Evolutionary conservation across 1,140 invertebrate species (phyloP), one percentile per base, ranked within the genome.

Genomic region (Anoplolepis gracilipes): DNA sequence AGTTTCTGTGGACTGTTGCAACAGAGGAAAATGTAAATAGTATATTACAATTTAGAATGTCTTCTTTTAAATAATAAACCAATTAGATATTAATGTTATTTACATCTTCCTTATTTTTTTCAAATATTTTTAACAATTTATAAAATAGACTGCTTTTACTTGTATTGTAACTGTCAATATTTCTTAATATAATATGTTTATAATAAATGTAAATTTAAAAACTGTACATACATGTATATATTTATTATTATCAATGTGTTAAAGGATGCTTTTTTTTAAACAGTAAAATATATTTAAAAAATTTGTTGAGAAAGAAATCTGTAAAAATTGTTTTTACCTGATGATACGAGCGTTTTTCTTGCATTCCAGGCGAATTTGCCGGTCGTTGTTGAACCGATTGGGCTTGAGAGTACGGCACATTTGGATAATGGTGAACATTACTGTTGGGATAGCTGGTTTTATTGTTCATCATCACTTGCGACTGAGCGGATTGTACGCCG

Each of bases 401-500:
- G 55, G 93, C 91, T 90, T 95, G 94, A 2, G 94, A 94, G 57
- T 95, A 95, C 33, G 94, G 93, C 79, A 94, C 93, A 85, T 95
- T 95, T 10, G 94, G 85, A 85, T 95, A 95, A 90, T 95, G 94
- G 89, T 95, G 94, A 91, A 95, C 92, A 88, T 95, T 95, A 87
- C 93, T 95, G 79, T 94, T 94, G 11, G 93, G 92, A 88, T 95
- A 95, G 61, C 87, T 91, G 59, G 88, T 87, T 84, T 95, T 95
- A 65, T 93, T 94, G 91, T 94, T 95, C 94, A 95, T 95, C 94
- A 95, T 94, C 81, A 93, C 93, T 92, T 95, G 94, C 57, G 94
- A 94, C 85, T 95, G 94, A 64, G 92, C 90, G 55, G 92, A 92
- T 87, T 95, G 94, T 28, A 94, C 93, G 73, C 92, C 93, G 89